Base-by-base conservation (phyloP, 2,888 invertebrate species). In the Lochmaea capreae region DNA sequence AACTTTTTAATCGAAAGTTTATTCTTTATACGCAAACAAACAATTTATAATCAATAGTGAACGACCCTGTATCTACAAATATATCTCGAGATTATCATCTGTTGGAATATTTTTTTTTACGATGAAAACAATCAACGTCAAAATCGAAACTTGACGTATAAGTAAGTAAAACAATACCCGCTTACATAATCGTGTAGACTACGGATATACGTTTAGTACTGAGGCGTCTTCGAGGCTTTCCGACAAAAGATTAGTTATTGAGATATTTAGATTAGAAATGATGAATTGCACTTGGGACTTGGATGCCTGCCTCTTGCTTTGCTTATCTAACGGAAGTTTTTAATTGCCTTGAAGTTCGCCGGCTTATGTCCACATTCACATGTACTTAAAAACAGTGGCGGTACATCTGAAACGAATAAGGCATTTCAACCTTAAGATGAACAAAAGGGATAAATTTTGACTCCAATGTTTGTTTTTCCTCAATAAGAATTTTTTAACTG, bases 241-340 rank as follows among this genome's bases (percentile, higher is more conserved):
- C 74, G 74, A 74, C 74, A 74, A 72, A 74, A 68, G 61, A 68
- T 74, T 16, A 54, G 10, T 54, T 74, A 74, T 74, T 74, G 74
- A 74, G 74, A 74, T 74, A 74, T 74, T 74, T 74, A 74, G 74
- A 74, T 74, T 71, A 74, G 71, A 71, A 74, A 74, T 72, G 67
- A 71, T 74, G 74, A 71, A 74, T 74, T 74, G 68, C 71, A 71
- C 59, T 71, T 52, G 68, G 58, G 0, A 39, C 49, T 43, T 22
- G 58, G 57, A 46, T 42, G 33, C 62, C 57, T 62, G 70, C 61
- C 61, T 61, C 39, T 61, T 63, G 43, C 62, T 67, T 59, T 43
- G 68, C 68, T 68, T 59, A 33, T 72, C 74, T 74, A 74, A 74
- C 74, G 74, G 74, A 62, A 71, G 67, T 65, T 74, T 74, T 79